These are phyloP conservation scores for Pollimyrus isidori DNA, from an alignment of 2,113 vertebrate species.

Conservation along the genomic window DNA sequence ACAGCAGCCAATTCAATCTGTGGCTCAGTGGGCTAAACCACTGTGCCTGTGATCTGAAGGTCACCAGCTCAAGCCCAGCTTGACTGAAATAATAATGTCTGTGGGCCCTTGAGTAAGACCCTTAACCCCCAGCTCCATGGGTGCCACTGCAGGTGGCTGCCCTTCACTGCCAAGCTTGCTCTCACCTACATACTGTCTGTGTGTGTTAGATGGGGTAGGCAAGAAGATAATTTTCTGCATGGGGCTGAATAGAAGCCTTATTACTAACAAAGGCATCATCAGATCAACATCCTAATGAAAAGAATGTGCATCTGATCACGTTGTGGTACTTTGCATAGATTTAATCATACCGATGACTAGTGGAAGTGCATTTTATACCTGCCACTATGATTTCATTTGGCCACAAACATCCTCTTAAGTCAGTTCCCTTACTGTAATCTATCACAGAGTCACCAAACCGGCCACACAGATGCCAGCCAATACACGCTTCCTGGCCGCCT, in stretches of 20 bases:
- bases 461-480: background rate
- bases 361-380: background rate
- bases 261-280: background rate
- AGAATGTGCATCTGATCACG: background rate
- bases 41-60: background rate
- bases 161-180: background rate
- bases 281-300: background rate
- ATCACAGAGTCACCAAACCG: background rate
- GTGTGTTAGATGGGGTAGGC: background rate
- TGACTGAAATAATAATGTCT: background rate
- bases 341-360: background rate
- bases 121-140: background rate
- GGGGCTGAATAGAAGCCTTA: background rate
- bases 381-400: background rate
- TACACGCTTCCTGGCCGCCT: background rate
- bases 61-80: background rate
- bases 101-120: background rate
- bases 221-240: background rate
- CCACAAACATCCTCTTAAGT: slow-evolving; percentile 3
- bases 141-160: too few relatives aligned
- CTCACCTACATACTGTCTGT: background rate
- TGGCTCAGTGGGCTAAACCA: background rate
- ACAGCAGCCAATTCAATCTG: background rate
- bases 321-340: background rate
- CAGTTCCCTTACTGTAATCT: slow-evolving; percentile 9